Base-by-base conservation (phyloP, 2,888 invertebrate genomes). In the Caenorhabditis drosophilae region DNA sequence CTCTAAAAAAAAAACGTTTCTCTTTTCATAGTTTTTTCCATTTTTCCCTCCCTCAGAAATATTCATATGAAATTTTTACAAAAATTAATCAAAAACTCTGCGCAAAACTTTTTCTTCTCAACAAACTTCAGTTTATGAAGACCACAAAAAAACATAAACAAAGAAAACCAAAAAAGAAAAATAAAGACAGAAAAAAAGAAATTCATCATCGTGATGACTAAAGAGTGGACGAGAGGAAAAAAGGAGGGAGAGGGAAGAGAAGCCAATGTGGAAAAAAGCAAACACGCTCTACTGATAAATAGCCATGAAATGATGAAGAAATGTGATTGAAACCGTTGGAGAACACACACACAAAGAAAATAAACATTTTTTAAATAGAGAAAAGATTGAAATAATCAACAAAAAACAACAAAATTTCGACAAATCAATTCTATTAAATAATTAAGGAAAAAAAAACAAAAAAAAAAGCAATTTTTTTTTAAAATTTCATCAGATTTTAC, bases 201-300 rank as follows among this genome's bases (percentile, higher is more conserved):
- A 35, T 26, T 16, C 11, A 9, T 38, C 11, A 1, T 9, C 27
- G 22, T 18, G 7, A 34, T 18, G 20, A 47, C 46, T 22, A 2
- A 45, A 25, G 11, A 6, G 12, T 6, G 12, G 9, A 11, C 4
- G 40, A 26, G 15, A 40, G 4, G 38, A 35, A 49, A 26, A 41
- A 34, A 34, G 27, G 31, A 23, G 4, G 34, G 12, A 35, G 18
- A 47, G 20, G 20, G 25, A 35, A 9, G 12, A 42, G 16, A 52
- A 31, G 23, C 2, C 12, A 12, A 25, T 12, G 16, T 38, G 22
- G 15, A 34, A 25, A 16, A 20, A 34, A 22, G 38, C 51, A 62
- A 62, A 48, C 44, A 47, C 61, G 61, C 61, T 35, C 56, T 36
- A 35, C 12, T 12, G 61, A 47, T 12, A 45, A 38, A 23, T 23